phyloP scores from a whole-genome alignment of 2,113 vertebrate genomes.

The Nipponia nippon region DNA sequence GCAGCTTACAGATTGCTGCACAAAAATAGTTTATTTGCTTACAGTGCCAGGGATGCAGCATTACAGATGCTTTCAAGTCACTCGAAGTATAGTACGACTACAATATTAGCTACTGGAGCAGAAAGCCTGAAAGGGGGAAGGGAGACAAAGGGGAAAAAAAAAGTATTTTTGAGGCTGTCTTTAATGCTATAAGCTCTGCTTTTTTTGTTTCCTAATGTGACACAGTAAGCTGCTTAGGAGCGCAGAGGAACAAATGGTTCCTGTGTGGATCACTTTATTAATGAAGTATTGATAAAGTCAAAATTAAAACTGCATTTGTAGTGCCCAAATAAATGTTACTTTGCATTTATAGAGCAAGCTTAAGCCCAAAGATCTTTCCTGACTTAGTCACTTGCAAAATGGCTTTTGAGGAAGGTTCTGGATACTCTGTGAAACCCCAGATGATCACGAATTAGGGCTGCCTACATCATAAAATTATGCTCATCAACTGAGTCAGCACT shows the following conservation, averaged over 20 bases:
- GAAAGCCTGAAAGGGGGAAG: conserved; percentile 11
- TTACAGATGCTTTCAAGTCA: conserved; percentile 5
- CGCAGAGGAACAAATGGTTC: neutral
- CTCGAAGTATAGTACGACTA: neutral
- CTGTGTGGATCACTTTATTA: neutral
- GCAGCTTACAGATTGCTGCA: neutral
- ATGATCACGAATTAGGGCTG: conserved; percentile 7
- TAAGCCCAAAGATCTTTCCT: neutral
- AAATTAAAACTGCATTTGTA: neutral
- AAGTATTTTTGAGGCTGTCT: neutral
- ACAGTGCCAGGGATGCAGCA: neutral
- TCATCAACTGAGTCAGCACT: conserved; percentile 49
- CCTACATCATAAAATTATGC: conserved; percentile 17
- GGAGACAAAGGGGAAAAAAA: neutral
- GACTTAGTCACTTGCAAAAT: conserved; percentile 3
- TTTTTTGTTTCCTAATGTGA: neutral
- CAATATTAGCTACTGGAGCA: neutral
- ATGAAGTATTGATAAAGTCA: neutral
- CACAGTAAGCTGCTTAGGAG: neutral
- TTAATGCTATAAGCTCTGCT: neutral
- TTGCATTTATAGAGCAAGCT: neutral
- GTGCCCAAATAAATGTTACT: neutral
- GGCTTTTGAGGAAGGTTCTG: conserved; percentile 34
- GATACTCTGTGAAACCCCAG: neutral
- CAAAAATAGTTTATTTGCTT: neutral